phyloP scores from a whole-genome alignment of 2,888 invertebrate genomes.

The Eulithis prunata region DNA sequence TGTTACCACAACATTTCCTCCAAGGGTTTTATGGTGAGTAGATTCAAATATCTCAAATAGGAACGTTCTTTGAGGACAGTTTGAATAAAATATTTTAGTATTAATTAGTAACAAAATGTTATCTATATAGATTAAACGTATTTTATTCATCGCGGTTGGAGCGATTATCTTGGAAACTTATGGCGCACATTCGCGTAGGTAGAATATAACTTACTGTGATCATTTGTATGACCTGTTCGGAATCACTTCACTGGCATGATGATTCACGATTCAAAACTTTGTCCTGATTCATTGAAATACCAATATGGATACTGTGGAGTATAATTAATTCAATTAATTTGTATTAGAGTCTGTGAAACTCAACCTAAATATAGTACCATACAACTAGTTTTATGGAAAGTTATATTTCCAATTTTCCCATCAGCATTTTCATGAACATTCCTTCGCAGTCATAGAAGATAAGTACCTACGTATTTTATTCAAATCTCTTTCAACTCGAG shows the following conservation, averaged over 20 bases:
- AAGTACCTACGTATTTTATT: constrained; percentile 14
- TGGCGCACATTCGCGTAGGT: constrained; percentile 82
- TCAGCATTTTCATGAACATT: constrained; percentile 32
- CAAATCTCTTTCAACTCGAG: constrained; percentile 12
- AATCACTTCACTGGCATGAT: constrained; percentile 24
- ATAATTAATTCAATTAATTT: constrained; percentile 7
- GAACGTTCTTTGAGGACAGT: constrained; percentile 40
- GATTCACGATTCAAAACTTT: constrained; percentile 10
- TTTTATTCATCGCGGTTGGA: constrained; percentile 38
- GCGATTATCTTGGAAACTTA: constrained; percentile 64
- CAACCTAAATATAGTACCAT: constrained; percentile 13
- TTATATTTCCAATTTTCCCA: constrained; percentile 28
- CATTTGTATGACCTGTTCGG: constrained; percentile 50
- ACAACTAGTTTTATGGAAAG: constrained; percentile 13
- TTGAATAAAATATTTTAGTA: constrained; percentile 36
- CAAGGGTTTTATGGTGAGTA: constrained; percentile 48
- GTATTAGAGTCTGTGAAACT: constrained; percentile 14
- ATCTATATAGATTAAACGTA: constrained; percentile 40
- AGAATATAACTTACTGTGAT: constrained; percentile 81
- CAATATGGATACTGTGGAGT: background rate
- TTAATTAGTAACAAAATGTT: constrained; percentile 38
- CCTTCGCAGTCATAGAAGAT: constrained; percentile 13
- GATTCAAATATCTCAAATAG: constrained; percentile 39
- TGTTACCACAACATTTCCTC: constrained; percentile 32
- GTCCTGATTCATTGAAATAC: constrained; percentile 9